These are phyloP conservation scores for Silurus asotus DNA, from an alignment of 2,113 vertebrate species.

Conservation along the genomic window DNA sequence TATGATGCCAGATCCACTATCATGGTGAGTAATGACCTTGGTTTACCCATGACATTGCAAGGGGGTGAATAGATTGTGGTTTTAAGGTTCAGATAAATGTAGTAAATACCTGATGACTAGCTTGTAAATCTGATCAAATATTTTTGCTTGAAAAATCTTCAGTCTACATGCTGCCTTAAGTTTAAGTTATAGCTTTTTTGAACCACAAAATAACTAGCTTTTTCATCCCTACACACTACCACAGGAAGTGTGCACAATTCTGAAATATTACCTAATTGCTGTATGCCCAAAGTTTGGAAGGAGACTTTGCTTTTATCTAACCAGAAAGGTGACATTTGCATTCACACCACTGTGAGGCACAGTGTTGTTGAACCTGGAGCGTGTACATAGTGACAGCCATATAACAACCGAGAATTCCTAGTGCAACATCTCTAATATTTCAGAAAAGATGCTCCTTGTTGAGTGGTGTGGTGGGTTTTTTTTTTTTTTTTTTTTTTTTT, in stretches of 20 bases:
- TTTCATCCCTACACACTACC: neutral
- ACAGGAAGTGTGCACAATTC: neutral
- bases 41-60: neutral
- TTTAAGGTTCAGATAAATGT: neutral
- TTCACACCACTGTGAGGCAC: neutral
- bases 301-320: neutral
- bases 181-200: neutral
- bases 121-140: neutral
- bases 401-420: no score
- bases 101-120: neutral
- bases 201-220: neutral
- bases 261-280: neutral
- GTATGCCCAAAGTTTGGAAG: neutral
- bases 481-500: no score
- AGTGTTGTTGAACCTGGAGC: neutral
- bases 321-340: neutral
- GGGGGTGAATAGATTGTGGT: neutral
- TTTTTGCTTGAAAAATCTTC: neutral
- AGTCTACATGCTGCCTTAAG: neutral
- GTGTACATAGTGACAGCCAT: no score
- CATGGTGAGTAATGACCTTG: constrained; percentile 77
- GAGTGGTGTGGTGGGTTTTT: no score
- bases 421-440: no score
- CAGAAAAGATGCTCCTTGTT: no score
- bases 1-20: constrained; percentile 93